phyloP scores from a whole-genome alignment of 2,113 vertebrate species.

The Hirundichthys speculiger region DNA sequence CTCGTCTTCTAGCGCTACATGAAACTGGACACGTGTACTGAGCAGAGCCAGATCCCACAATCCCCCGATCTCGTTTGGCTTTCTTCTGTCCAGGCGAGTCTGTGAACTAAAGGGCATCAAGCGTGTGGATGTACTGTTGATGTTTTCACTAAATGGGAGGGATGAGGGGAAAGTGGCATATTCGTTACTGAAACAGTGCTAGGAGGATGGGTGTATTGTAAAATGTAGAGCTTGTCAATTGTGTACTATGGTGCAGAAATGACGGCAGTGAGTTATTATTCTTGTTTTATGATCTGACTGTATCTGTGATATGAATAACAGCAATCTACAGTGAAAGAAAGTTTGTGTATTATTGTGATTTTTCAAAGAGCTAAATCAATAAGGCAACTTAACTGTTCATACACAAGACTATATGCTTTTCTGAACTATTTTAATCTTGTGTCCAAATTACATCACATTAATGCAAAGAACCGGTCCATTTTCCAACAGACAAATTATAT shows the following conservation, averaged over 20 bases:
- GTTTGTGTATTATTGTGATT: slow-evolving; percentile 54
- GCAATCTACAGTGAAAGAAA: slow-evolving; percentile 77
- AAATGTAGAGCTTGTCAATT: slow-evolving; percentile 82
- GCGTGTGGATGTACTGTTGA: slow-evolving; percentile 74
- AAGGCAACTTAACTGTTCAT: neutral
- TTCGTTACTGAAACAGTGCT: slow-evolving; percentile 79
- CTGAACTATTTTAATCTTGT: no score
- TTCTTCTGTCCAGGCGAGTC: slow-evolving; percentile 42
- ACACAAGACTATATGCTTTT: no score
- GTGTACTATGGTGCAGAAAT: slow-evolving; percentile 80
- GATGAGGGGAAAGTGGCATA: slow-evolving; percentile 40
- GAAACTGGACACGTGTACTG: slow-evolving; percentile 69
- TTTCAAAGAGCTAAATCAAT: slow-evolving; percentile 1
- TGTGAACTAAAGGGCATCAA: slow-evolving; percentile 66
- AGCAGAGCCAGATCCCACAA: slow-evolving; percentile 67
- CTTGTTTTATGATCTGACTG: slow-evolving; percentile 84
- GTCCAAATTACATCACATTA: no score
- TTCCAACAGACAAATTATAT: no score
- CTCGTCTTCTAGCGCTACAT: slow-evolving; percentile 61
- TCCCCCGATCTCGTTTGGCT: slow-evolving; percentile 35
- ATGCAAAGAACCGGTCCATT: no score
- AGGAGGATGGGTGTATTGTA: slow-evolving; percentile 80
- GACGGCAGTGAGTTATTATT: slow-evolving; percentile 78
- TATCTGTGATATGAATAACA: slow-evolving; percentile 85
- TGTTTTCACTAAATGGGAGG: slow-evolving; percentile 66